Evolutionary conservation across 2,797 vertebrate genomes (phyloP), one percentile per base, ranked within the genome.

Genomic region (Oreonectes daqikongensis): DNA sequence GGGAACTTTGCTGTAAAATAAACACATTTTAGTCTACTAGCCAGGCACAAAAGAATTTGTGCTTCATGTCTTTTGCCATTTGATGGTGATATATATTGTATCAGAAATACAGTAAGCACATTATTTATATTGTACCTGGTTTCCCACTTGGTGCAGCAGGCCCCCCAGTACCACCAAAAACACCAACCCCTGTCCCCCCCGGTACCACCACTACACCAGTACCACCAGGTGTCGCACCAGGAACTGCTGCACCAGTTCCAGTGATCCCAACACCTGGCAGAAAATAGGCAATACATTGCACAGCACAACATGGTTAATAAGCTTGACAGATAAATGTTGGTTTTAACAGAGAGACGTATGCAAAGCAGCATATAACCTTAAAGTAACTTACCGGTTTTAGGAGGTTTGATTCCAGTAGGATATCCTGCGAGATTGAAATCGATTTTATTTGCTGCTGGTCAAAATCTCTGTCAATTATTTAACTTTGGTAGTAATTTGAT

Each of bases 1-100:
- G 50, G 24, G 32, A 84, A 88, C 79, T 86, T 91, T 63, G 69
- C 92, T 93, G 87, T 80, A 74, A 65, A 69, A 44, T 61, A 18
- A 78, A 61, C 28, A 48, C 4, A 38, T 35, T 35, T 73, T 60
- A 60, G 6, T 67, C 3, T 20, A 20, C 26, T 6, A 44, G 26
- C 57, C 46, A 17, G 60, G 14, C 57, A 72, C 22, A 15, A 50
- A 20, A 48, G 35, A 8, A 17, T 24, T n/a, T 42, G 28, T 48
- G 46, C 15, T 28, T 50, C 1, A 14, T 67, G 26, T 22, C 30
- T 7, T 24, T 12, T 64, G n/a, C 35, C 8, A 35, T 35, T 35
- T 35, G 35, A 30, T 63, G 42, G n/a, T 24, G 15, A 46, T 46
- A 46, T 18, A 46, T 46, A 46, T 18, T 46, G 17, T 46, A 46